Percentiles rank a stretch among this genome's conserved stretches.
These are phyloP conservation scores for Pempheris klunzingeri DNA, from an alignment of 2,797 vertebrate species.

Conservation along the genomic window DNA sequence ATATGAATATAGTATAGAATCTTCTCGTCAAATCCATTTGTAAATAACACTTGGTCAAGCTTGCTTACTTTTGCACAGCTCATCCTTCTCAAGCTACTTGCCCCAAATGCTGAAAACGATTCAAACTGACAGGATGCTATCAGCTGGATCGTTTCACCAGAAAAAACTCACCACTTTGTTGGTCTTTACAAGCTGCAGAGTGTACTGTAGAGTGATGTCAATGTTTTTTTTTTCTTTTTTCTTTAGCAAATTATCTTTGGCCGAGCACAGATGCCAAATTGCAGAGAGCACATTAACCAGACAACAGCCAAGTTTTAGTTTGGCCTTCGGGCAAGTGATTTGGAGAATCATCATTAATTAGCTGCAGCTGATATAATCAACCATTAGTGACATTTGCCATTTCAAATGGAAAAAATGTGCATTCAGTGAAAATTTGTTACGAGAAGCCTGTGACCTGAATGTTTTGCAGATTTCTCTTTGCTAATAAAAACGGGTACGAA, in stretches of 20 bases:
- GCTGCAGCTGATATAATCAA: slow-evolving; percentile 51
- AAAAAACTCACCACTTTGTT: background rate
- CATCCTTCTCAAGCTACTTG: background rate
- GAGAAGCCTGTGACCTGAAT: slow-evolving; percentile 3
- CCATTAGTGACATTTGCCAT: slow-evolving; percentile 32
- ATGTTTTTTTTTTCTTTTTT: slow-evolving; percentile 2
- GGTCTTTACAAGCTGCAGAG: background rate
- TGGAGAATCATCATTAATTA: slow-evolving; percentile 56
- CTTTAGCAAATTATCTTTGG: slow-evolving; percentile 35
- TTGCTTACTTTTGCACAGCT: background rate
- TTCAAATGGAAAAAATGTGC: slow-evolving; percentile 30
- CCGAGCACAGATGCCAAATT: slow-evolving; percentile 45
- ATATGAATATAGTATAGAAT: background rate
- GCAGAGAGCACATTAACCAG: slow-evolving; percentile 38
- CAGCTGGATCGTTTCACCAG: background rate
- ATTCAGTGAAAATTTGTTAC: slow-evolving; percentile 8
- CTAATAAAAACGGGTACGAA: background rate
- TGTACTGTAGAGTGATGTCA: slow-evolving; percentile 15
- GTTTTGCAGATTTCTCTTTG: slow-evolving; percentile 7
- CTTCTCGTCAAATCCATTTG: background rate
- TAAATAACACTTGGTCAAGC: background rate
- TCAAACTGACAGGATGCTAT: background rate
- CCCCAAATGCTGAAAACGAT: background rate
- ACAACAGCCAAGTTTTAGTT: slow-evolving; percentile 40
- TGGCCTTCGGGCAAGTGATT: slow-evolving; percentile 51